Evolutionary conservation across 1,140 invertebrate species (phyloP), one percentile per base, ranked within the genome.

Genomic region (Oreohelix idahoensis): DNA sequence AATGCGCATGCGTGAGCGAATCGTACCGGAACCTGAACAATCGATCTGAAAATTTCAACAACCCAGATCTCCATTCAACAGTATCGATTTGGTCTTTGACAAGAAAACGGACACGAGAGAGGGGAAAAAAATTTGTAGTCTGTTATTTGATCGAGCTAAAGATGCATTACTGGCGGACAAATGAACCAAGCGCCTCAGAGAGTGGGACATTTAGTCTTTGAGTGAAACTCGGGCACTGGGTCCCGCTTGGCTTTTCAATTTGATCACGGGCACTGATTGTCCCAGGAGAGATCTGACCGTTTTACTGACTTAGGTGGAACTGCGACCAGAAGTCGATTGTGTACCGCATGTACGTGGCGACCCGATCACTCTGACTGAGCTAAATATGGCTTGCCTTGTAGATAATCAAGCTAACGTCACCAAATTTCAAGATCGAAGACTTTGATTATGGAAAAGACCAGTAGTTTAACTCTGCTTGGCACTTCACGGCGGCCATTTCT

Each of bases 11-110:
- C n/a, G 42, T 45, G 45, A 51, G 74, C n/a, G 2, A 35, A 23
- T 35, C 49, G 45, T 29, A 53, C 49, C 74, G 74, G 74, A 76
- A 76, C 74, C 74, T n/a, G 39, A 20, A 26, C 45, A 76, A 76
- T 76, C 74, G 74, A 76, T 76, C 42, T 26, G 10, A 2, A 36
- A 4, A 20, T n/a, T 73, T 4, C 42, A 39, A 23, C 42, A 23
- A 23, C n/a, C 42, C 11, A 26, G 39, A 13, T 35, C 32, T 29
- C 49, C 45, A 51, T 53, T 76, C 49, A 51, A 35, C 13, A 35
- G 17, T 23, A 76, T 76, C 74, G 74, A 76, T 76, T 35, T 51
- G 20, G 42, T 53, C 74, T 51, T 76, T 76, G 38, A 45, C 38
- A 39, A 35, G 74, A 53, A 49, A 23, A 35, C 1, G 42, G 45